Conservation (phyloP, 2,888 invertebrate species). For the Pristionchus mayeri region DNA sequence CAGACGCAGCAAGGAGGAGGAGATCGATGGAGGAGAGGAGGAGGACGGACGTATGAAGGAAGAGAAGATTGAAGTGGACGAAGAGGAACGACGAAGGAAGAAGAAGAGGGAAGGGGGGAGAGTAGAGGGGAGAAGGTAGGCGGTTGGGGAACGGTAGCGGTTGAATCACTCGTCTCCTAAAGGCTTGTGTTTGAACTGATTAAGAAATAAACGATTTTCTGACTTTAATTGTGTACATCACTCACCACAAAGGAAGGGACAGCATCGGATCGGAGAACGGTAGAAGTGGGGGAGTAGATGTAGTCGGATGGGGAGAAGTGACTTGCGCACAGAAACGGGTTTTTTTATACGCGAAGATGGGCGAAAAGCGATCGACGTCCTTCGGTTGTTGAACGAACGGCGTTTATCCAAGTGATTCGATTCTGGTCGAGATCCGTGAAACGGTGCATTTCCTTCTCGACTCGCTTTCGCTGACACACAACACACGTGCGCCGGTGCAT, state of each 20-base stretch:
- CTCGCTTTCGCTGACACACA: background rate
- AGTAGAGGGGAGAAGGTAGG: background rate
- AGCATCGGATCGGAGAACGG: background rate
- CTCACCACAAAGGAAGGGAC: background rate
- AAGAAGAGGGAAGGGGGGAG: background rate
- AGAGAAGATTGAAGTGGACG: no score
- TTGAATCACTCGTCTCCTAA: no score
- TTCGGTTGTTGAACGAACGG: background rate
- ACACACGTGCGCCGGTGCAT: background rate
- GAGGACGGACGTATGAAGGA: background rate
- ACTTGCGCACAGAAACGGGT: background rate
- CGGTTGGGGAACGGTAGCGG: background rate
- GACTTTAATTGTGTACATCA: background rate
- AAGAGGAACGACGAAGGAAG: background rate
- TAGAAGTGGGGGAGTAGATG: background rate
- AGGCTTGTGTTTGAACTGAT: no score
- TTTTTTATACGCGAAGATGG: background rate
- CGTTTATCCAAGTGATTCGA: background rate
- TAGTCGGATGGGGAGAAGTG: background rate
- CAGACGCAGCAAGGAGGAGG: background rate
- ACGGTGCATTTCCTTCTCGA: background rate
- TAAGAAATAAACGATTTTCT: background rate
- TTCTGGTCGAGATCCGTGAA: background rate
- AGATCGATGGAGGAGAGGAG: background rate
- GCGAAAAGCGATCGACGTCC: background rate